Conservation (phyloP, 2,113 vertebrate genomes). For the Halichoerus grypus region DNA sequence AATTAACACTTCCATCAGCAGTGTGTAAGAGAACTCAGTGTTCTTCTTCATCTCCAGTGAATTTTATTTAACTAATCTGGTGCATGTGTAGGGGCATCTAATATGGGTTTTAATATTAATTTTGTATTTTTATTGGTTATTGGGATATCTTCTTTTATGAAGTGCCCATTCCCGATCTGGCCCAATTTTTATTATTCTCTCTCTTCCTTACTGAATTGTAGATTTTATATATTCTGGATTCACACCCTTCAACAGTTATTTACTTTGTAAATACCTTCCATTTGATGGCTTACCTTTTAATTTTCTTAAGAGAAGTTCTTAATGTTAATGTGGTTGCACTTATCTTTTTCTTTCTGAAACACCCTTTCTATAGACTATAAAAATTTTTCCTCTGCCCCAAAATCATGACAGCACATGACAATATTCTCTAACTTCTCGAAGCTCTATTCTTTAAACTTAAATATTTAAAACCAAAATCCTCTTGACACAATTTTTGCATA, state of each 20-base stretch:
- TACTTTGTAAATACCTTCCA: background rate
- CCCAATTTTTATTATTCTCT: background rate
- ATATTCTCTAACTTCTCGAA: background rate
- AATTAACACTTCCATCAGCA: background rate
- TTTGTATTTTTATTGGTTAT: background rate
- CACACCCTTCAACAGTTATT: background rate
- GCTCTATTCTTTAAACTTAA: background rate
- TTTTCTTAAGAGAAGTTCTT: background rate
- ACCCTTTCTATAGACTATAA: background rate
- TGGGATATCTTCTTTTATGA: background rate
- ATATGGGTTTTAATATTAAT: background rate
- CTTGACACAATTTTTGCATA: background rate
- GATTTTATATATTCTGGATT: background rate
- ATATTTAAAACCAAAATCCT: background rate
- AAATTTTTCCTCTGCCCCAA: background rate
- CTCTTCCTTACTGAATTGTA: background rate
- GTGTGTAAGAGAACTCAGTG: background rate
- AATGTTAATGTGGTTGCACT: background rate
- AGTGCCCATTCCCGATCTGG: background rate
- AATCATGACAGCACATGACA: background rate
- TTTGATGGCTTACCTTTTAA: background rate
- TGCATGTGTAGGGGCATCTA: background rate
- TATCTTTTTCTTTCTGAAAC: background rate
- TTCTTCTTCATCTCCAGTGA: background rate
- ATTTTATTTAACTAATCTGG: background rate